These are phyloP conservation scores for Helicoverpa assulta DNA, from an alignment of 2,888 invertebrate species.

Conservation along the genomic window DNA sequence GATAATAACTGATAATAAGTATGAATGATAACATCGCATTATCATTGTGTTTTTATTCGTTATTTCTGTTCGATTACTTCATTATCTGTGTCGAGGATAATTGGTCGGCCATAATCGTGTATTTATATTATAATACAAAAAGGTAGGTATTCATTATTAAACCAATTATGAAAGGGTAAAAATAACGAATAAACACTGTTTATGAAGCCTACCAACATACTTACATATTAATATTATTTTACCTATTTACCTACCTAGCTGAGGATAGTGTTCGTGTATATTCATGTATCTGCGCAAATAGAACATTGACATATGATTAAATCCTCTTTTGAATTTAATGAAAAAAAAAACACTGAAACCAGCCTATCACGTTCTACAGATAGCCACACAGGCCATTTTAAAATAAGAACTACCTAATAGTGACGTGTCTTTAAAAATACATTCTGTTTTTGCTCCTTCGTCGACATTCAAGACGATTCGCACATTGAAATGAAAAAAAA, in stretches of 20 bases:
- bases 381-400: constrained; percentile 18
- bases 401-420: constrained; percentile 32
- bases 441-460: constrained; percentile 11
- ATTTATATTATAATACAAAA: not conserved
- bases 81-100: constrained; percentile 23
- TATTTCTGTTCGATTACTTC: constrained; percentile 8
- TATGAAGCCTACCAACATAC: no score
- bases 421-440: constrained; percentile 26
- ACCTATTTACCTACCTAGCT: no score
- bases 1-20: no score
- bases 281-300: no score
- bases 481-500: no score
- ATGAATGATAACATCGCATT: constrained; percentile 10
- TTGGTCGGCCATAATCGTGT: not conserved
- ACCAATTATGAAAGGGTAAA: no score
- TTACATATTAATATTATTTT: no score
- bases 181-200: no score
- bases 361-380: not conserved
- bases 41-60: constrained; percentile 18
- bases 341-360: constrained; percentile 15
- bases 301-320: no score
- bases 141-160: not conserved
- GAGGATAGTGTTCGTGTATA: not conserved
- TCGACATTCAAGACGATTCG: constrained; percentile 15
- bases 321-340: not conserved